These are phyloP conservation scores for Mus pahari DNA, from an alignment of 2,113 vertebrate genomes.

Conservation along the genomic window DNA sequence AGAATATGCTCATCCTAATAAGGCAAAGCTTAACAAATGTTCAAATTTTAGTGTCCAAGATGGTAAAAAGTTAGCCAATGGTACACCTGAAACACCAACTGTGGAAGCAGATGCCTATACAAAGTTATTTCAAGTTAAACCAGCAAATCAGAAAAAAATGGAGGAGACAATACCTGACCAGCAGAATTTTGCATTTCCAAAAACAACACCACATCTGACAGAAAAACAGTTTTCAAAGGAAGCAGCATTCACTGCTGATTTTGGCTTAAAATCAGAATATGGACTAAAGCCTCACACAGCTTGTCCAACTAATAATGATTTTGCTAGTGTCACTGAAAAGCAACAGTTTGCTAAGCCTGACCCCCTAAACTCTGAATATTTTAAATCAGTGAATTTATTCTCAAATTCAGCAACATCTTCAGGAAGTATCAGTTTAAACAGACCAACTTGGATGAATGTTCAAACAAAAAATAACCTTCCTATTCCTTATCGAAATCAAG, in stretches of 20 bases:
- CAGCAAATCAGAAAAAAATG: constrained; percentile 86
- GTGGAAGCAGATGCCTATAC: constrained; percentile 85
- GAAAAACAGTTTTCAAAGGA: constrained; percentile 87
- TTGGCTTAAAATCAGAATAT: constrained; percentile 86
- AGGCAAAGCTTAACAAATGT: constrained; percentile 86
- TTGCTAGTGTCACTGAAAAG: constrained; percentile 84
- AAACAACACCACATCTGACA: constrained; percentile 80
- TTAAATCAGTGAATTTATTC: constrained; percentile 83
- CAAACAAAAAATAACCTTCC: constrained; percentile 81
- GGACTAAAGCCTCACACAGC: constrained; percentile 84
- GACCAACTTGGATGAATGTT: constrained; percentile 86
- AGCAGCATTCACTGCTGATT: constrained; percentile 84
- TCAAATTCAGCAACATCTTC: constrained; percentile 79
- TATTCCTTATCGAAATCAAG: constrained; percentile 83
- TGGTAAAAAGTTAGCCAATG: constrained; percentile 84
- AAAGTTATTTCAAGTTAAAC: constrained; percentile 87
- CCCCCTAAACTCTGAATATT: constrained; percentile 85
- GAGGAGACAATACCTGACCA: constrained; percentile 85
- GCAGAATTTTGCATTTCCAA: constrained; percentile 86
- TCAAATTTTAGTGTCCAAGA: constrained; percentile 84
- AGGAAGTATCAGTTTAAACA: constrained; percentile 74
- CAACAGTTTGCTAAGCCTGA: constrained; percentile 84
- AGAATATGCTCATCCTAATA: constrained; percentile 85
- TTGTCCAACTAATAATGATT: constrained; percentile 83
- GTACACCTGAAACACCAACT: constrained; percentile 80